Base-by-base conservation (phyloP, 2,113 vertebrate species). In the Vombatus ursinus region DNA sequence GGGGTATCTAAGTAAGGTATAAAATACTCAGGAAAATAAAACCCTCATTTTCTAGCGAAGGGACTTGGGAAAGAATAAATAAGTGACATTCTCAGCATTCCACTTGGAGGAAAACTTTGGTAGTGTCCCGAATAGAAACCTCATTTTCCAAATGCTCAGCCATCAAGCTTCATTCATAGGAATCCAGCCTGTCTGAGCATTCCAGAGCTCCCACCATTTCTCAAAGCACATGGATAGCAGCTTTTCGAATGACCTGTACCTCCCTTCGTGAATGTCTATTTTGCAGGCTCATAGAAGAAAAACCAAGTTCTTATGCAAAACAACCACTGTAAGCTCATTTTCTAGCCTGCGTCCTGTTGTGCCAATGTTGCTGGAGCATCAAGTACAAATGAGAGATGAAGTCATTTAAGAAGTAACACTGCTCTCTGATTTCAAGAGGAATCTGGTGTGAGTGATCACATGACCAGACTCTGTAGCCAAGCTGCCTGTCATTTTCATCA, bases 361-460 rank as follows among this genome's bases (percentile, higher is more conserved):
- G 95, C 50, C 31, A 93, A 54, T 8, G 3, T 92, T 90, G 92
- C 7, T 49, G 89, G 91, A 90, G 94, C 95, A 97, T 94, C 96
- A 96, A 94, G 97, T 96, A 94, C 96, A 97, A 97, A 98, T 98
- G 96, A 96, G 90, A 96, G 96, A 94, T 96, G 96, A 97, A 94
- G 95, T 50, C 94, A 97, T 95, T 96, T 92, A 94, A 95, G 95
- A 51, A 90, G 90, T 96, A 96, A 97, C 94, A 94, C 94, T 52
- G 94, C 94, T 50, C 84, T 92, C 53, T 95, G 54, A 50, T 93
- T 94, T 96, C 96, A 94, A 9, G 61, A 96, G 93, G 94, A 93
- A 61, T 51, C 16, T 91, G 53, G 54, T 91, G 47, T 94, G 95
- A 92, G 93, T 12, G 96, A 96, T 95, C 95, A 95, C 89, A 97